These are phyloP conservation scores for Hylyphantes graminicola DNA, from an alignment of 1,140 invertebrate species.

Conservation along the genomic window DNA sequence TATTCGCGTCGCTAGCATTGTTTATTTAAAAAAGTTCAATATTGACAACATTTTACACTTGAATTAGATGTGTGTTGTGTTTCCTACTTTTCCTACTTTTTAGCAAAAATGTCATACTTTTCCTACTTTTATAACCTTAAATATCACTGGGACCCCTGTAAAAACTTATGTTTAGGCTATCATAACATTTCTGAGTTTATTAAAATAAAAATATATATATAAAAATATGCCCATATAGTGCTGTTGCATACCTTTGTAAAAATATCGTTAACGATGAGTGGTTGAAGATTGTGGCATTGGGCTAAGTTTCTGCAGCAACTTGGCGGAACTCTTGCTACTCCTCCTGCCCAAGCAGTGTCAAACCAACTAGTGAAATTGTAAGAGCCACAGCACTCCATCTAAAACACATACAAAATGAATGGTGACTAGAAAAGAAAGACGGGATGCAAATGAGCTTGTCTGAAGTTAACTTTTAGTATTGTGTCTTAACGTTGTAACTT, in stretches of 20 bases:
- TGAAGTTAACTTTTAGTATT: not conserved
- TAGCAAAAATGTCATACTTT: too few relatives aligned
- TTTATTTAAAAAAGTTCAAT: too few relatives aligned
- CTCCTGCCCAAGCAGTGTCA: constrained; percentile 16
- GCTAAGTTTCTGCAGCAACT: constrained; percentile 28
- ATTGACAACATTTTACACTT: too few relatives aligned
- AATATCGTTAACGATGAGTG: constrained; percentile 17
- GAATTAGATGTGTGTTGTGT: too few relatives aligned
- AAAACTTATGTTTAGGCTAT: not conserved
- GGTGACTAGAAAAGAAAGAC: not conserved
- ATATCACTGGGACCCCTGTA: too few relatives aligned
- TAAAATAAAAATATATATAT: not conserved
- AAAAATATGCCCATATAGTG: not conserved
- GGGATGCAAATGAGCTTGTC: not conserved
- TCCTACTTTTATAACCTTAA: too few relatives aligned
- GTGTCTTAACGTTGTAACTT: not conserved
- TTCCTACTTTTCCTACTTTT: too few relatives aligned
- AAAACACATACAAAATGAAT: not conserved
- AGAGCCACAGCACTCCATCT: constrained; percentile 30
- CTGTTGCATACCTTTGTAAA: not conserved
- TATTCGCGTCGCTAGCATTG: too few relatives aligned
- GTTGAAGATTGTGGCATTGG: constrained; percentile 35
- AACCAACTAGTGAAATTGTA: constrained; percentile 21
- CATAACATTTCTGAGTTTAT: not conserved
- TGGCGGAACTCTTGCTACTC: constrained; percentile 1